Evolutionary conservation across 1,140 invertebrate species (phyloP).

Genomic region (Papilio polyxenes): DNA sequence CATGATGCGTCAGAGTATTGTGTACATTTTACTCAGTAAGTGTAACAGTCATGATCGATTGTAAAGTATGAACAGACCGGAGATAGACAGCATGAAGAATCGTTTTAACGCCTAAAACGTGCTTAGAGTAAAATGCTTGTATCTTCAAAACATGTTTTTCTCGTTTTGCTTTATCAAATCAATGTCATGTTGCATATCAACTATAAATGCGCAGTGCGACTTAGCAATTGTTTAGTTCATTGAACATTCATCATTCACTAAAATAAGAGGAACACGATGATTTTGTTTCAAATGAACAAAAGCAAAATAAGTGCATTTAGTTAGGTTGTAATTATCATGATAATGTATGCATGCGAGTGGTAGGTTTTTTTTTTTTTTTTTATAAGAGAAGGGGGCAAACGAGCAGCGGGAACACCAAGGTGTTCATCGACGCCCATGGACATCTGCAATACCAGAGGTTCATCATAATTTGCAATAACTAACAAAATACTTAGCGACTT

Average conservation of each 20-base stretch:
- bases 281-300: neutral
- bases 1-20: constrained; percentile 21
- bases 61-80: constrained; percentile 33
- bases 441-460: too few relatives aligned
- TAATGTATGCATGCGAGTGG: neutral
- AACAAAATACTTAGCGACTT: too few relatives aligned
- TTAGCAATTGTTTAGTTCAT: neutral
- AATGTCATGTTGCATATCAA: neutral
- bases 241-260: neutral
- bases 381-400: too few relatives aligned
- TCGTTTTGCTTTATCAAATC: constrained; percentile 33
- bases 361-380: too few relatives aligned
- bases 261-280: neutral
- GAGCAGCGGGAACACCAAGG: too few relatives aligned
- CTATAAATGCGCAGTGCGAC: neutral
- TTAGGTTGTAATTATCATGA: neutral
- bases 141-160: constrained; percentile 41
- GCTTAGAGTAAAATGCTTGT: constrained; percentile 34
- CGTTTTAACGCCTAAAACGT: constrained; percentile 44
- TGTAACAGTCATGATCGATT: constrained; percentile 10
- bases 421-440: too few relatives aligned
- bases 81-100: constrained; percentile 53
- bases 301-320: neutral
- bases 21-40: constrained; percentile 9
- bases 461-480: too few relatives aligned